Base-by-base conservation (phyloP, 2,888 invertebrate genomes). In the Ennomos fuscantarius region DNA sequence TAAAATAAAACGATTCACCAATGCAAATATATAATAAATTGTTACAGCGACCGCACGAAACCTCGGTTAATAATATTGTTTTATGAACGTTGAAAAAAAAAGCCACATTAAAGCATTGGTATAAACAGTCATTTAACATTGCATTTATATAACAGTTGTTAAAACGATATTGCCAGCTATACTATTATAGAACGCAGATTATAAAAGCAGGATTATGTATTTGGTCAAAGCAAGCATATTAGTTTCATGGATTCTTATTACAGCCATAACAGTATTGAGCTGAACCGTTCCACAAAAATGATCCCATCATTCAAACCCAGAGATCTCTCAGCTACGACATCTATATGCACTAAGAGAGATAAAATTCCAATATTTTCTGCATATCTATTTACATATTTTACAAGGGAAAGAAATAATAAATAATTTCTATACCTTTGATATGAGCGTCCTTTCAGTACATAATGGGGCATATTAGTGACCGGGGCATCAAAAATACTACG, bases 311-410 rank as follows among this genome's bases (percentile, higher is more conserved):
- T 65, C 60, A 67, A 73, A 76, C 74, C 76, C 69, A 63, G 80
- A 84, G 81, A 84, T 79, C 78, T 79, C 74, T 70, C 74, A 67
- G 65, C 70, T 77, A 78, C 79, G 75, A 79, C 72, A 73, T 75
- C 79, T 82, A 83, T 76, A 82, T 79, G 81, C 74, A 81, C 82
- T 84, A 82, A 79, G 70, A 81, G 78, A 62, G 76, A 75, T 79
- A 72, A 78, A 75, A 76, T 73, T 75, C 76, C 74, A 78, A 78
- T 78, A 77, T 63, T 71, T 77, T 79, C 76, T 83, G 82, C 82
- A 80, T 76, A 81, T 80, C 74, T 91, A 91, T 91, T 87, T 91
- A 91, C 91, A 91, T 89, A 87, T 89, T 85, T 83, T 91, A 91
- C 91, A 91, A 84, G 81, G 83, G 73, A 84, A 82, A 83, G 83